These are phyloP conservation scores for Masticophis lateralis DNA, from an alignment of 2,797 vertebrate species.

Conservation along the genomic window DNA sequence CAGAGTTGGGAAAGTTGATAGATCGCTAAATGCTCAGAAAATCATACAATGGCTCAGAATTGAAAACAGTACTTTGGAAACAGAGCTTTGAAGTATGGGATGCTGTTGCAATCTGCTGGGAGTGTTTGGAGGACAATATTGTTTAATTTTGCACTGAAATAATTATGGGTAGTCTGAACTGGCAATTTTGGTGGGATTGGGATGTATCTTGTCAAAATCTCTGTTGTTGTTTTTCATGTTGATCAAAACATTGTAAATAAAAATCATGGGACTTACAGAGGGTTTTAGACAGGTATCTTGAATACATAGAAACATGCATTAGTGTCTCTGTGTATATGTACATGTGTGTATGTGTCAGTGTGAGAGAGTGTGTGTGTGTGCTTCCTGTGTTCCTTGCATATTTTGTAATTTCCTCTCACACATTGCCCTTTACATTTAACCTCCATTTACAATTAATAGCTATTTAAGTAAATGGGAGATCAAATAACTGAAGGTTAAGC, in stretches of 20 bases:
- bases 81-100: background rate
- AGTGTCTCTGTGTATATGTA: background rate
- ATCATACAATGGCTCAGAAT: background rate
- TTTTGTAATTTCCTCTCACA: slow-evolving; percentile 39
- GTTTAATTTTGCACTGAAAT: background rate
- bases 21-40: background rate
- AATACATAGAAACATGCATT: background rate
- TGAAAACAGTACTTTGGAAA: background rate
- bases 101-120: background rate
- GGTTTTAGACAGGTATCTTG: background rate
- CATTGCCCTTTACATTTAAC: slow-evolving; percentile 19
- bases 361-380: background rate
- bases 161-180: background rate
- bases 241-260: background rate
- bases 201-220: background rate
- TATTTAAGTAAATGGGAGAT: slow-evolving; percentile 53
- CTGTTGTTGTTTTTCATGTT: background rate
- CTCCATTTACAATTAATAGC: slow-evolving; percentile 36
- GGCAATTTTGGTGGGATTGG: background rate
- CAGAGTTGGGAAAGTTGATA: background rate
- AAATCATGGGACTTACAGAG: background rate
- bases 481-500: slow-evolving; percentile 45
- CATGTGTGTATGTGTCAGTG: background rate
- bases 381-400: background rate
- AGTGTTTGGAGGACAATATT: background rate